A percentile compares a stretch with the other conserved stretches of the same genome.
Conservation (phyloP, 1,140 invertebrate species). For the Tetranychus urticae region DNA sequence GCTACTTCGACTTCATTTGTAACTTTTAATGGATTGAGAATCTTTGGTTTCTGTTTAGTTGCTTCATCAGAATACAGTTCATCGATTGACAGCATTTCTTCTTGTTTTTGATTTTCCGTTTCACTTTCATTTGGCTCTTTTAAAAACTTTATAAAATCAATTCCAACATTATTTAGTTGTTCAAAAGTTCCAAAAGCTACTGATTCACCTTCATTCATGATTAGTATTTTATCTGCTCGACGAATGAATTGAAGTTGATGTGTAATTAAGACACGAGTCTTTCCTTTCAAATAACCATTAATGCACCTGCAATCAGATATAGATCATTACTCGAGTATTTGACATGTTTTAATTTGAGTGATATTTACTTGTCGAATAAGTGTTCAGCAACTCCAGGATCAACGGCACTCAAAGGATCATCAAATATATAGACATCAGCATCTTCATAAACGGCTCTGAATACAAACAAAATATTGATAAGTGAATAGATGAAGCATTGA, state of each 20-base stretch:
- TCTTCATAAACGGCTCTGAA: conserved; percentile 24
- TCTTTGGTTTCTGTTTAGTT: neutral
- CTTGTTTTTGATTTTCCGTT: neutral
- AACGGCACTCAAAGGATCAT: conserved; percentile 25
- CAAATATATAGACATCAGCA: conserved; percentile 25
- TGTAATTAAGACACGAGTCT: conserved; percentile 63
- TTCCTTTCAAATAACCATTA: conserved; percentile 43
- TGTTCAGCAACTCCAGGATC: conserved; percentile 23
- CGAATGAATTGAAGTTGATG: conserved; percentile 30
- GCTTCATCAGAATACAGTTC: neutral
- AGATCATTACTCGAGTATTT: neutral
- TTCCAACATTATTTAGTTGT: no score
- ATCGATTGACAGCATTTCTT: neutral
- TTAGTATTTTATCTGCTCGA: conserved; percentile 42
- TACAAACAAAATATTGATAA: neutral
- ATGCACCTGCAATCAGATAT: conserved; percentile 35
- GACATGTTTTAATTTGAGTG: conserved; percentile 2
- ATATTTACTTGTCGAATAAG: conserved; percentile 30
- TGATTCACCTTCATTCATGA: conserved; percentile 39
- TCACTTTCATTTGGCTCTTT: no score
- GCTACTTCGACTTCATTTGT: neutral
- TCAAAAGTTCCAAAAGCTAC: conserved; percentile 9
- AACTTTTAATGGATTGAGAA: neutral
- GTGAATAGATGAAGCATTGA: neutral
- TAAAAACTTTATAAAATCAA: no score